Base-by-base conservation (phyloP, 2,888 invertebrate genomes). In the Graphium colonna region DNA sequence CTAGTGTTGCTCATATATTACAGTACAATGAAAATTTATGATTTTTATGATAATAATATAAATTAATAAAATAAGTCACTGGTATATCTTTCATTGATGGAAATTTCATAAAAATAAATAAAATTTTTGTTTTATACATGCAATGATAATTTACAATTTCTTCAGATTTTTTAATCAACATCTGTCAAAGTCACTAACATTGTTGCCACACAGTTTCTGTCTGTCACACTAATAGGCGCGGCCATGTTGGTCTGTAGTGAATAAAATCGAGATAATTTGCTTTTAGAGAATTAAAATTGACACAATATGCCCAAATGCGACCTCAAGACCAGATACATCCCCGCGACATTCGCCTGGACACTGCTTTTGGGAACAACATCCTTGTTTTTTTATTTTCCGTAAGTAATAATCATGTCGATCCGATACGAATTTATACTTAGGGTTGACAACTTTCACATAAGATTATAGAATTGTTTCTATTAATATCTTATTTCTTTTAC, bases 321-420 rank as follows among this genome's bases (percentile, higher is more conserved):
- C 92, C 94, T 96, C 87, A 96, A 96, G 91, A 97, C 97, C 90
- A 96, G 97, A 92, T 97, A 96, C 91, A 94, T 98, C 92, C 99
- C 99, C 89, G 98, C 98, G 90, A 96, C 97, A 79, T 97, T 98
- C 92, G 98, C 99, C 82, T 99, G 99, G 99, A 94, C 95, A 69
- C 92, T 99, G 79, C 93, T 99, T 71, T 92, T 99, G 83, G 95
- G 95, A 80, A 96, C 97, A 71, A 98, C 98, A 70, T 94, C 95
- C 78, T 92, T 97, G 75, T 98, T 98, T 93, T 98, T 98, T 92
- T 96, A 95, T 90, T 98, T 95, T 91, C 97, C 98, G 98, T 98
- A 92, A 97, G 98, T 97, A 90, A 82, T 80, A 74, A 79, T 74
- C 73, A 77, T 76, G 73, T 78, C 74, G 71, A 77, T 74, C 68